These are phyloP conservation scores for Zaprionus kolodkinae DNA, from an alignment of 1,140 invertebrate genomes.

Conservation along the genomic window DNA sequence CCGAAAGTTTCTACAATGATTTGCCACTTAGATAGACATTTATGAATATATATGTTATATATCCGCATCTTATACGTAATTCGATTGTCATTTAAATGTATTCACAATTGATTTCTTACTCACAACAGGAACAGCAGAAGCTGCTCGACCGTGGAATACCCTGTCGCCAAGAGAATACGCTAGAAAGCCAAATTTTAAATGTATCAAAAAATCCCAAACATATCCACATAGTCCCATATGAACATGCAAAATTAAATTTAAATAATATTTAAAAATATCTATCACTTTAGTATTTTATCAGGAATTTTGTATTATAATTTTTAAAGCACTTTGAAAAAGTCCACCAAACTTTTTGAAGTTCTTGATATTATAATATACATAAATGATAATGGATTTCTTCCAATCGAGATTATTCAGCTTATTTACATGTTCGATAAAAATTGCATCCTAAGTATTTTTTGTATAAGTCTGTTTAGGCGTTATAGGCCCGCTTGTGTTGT, in stretches of 20 bases:
- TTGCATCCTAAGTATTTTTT: neutral
- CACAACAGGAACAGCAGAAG: neutral
- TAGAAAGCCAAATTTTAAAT: no score
- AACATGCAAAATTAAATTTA: no score
- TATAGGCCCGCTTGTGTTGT: neutral
- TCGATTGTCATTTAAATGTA: slow-evolving; percentile 4
- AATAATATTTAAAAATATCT: no score
- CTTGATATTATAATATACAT: neutral
- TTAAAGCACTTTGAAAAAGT: no score
- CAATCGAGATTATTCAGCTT: neutral
- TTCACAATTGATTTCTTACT: neutral
- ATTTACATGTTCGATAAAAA: neutral
- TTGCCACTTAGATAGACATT: neutral
- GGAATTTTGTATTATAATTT: no score
- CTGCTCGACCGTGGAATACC: neutral
- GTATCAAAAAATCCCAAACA: no score
- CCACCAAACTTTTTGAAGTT: neutral
- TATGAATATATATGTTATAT: neutral
- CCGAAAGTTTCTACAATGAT: slow-evolving; percentile 5
- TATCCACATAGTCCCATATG: no score
- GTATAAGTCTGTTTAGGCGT: neutral
- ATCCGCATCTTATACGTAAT: neutral
- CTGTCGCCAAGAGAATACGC: neutral
- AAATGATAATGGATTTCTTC: neutral
- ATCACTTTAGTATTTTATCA: no score